Base-by-base conservation (phyloP, 2,113 vertebrate species). In the Apus apus region DNA sequence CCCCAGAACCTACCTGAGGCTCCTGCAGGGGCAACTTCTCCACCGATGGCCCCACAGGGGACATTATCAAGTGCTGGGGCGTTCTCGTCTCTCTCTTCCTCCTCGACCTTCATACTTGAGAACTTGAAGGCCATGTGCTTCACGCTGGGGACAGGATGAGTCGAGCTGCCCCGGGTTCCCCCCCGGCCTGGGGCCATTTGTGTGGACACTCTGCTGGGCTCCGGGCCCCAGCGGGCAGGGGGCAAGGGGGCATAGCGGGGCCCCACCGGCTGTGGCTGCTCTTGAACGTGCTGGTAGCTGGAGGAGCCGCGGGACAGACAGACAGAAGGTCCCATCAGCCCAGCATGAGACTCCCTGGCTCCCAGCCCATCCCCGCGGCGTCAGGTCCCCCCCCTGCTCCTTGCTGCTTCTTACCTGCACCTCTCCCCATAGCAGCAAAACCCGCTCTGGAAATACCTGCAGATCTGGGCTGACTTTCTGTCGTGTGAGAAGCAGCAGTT, bases 361-460 rank as follows among this genome's bases (percentile, higher is more conserved):
- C n/a, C 77, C 56, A 15, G 66, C 54, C 57, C 68, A 11, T 6
- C 34, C 71, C 17, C 2, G 1, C 2, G 62, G 53, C 74, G 15
- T 12, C 76, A 23, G 40, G 25, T 18, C 30, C 48, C 45, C 36
- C 22, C 78, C 34, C 46, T 19, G 15, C 40, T 40, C 26, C 78
- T 40, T 6, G 0, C 40, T 27, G 25, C 45, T 95, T 61, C 96
- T 91, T 70, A 99, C 99, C 98, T 98, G 98, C 99, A 99, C 8
- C 32, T 46, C 15, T 98, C 98, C 56, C 99, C 98, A 9, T 97
- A 98, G 96, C 98, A 98, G 94, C 99, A 99, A 79, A 95, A 95
- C 65, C 98, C 98, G 53, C 97, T 97, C 96, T 98, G 99, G 97
- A 98, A 99, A 90, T 98, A 98, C 71, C 98, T 96, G 97, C 99